Evolutionary conservation across 2,888 invertebrate genomes (phyloP), one percentile per base, ranked within the genome.

Genomic region (Oligia latruncula): DNA sequence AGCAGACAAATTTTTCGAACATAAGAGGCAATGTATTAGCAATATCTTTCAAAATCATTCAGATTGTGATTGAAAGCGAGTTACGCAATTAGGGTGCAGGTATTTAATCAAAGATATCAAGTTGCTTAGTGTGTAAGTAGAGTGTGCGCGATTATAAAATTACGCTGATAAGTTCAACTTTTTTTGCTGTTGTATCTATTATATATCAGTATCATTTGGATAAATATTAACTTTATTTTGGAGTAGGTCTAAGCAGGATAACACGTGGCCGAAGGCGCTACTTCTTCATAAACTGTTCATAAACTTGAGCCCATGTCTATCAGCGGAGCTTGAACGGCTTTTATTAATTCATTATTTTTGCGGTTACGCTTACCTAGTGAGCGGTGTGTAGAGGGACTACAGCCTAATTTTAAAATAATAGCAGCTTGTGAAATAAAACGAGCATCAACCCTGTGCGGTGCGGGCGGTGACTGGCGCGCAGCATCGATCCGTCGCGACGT

Each of bases 401-500:
- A 76, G 40, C 29, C 70, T 65, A 86, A 87, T 84, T 81, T 81
- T 71, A 71, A 82, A 84, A 80, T 85, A 78, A 80, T 80, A 78
- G 77, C 62, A 65, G 52, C 3, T 73, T 74, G 83, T 74, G 76
- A 83, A 80, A 83, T 86, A 84, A 79, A 71, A 74, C 70, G 82
- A 64, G 75, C 83, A 78, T 71, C 88, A 88, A 85, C 90, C 88
- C 86, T 85, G 79, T 40, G 64, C n/a, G 52, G 77, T 66, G 72
- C 77, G 79, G 83, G 60, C 83, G 77, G 87, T 87, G 89, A 83
- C 87, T 87, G 87, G 87, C 83, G 88, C 82, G 81, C 81, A 81
- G 88, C 83, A 94, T 94, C 94, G 94, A 94, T 94, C 94, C 91
- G 94, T 92, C 94, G 92, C 78, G 78, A 81, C 83, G 68, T 29